These are phyloP conservation scores for Entomyzon cyanotis DNA, from an alignment of 2,113 vertebrate species.

Conservation along the genomic window DNA sequence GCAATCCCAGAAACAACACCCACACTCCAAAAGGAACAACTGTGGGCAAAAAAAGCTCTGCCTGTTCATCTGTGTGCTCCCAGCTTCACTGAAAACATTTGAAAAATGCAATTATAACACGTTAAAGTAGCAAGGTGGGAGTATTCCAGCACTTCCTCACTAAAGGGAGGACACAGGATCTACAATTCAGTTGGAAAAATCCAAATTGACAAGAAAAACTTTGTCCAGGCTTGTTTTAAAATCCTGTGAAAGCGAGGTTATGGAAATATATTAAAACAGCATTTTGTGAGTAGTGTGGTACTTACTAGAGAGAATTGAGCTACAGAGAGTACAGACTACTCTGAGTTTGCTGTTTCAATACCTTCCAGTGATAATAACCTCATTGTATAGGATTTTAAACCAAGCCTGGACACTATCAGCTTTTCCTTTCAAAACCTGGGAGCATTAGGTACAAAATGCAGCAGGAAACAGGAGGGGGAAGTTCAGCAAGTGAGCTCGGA, in stretches of 20 bases:
- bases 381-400: not conserved
- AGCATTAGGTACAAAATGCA: rapidly evolving
- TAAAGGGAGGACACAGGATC: rapidly evolving
- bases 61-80: not conserved
- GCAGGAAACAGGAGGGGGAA: not conserved
- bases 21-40: rapidly evolving
- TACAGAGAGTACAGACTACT: no score
- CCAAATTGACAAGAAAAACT: not conserved
- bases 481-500: not conserved
- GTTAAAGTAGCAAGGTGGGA: rapidly evolving
- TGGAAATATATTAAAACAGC: not conserved
- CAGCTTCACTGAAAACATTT: not conserved
- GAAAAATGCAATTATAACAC: rapidly evolving
- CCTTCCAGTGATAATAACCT: not conserved
- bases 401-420: not conserved
- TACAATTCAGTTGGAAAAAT: not conserved
- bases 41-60: not conserved
- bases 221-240: not conserved
- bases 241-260: not conserved
- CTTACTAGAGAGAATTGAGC: not conserved
- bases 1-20: rapidly evolving
- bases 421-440: not conserved
- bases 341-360: not conserved
- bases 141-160: not conserved
- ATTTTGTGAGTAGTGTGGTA: not conserved